Evolutionary conservation across 1,140 invertebrate species (phyloP).

Genomic region (Solen grandis): DNA sequence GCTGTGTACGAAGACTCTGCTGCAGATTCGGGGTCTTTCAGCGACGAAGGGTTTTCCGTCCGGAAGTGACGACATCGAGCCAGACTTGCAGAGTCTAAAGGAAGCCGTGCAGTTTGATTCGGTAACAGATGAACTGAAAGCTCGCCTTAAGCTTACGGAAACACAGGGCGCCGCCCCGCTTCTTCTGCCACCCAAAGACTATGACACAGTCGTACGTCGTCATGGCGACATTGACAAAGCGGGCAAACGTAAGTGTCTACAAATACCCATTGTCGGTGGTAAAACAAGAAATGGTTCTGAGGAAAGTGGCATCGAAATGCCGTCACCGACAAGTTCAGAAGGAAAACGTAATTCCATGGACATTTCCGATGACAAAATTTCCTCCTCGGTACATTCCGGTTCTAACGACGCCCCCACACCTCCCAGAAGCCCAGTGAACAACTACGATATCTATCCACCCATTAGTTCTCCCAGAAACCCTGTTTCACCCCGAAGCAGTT

Average conservation of each 20-base stretch:
- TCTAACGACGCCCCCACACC: slow-evolving; percentile 37
- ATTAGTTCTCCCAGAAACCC: slow-evolving; percentile 20
- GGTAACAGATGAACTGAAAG: slow-evolving; percentile 93
- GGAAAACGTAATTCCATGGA: slow-evolving; percentile 26
- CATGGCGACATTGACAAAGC: slow-evolving; percentile 85
- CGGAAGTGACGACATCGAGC: slow-evolving; percentile 71
- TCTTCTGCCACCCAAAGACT: slow-evolving; percentile 94
- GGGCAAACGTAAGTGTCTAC: slow-evolving; percentile 57
- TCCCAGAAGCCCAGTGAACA: slow-evolving; percentile 42
- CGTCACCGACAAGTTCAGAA: slow-evolving; percentile 61
- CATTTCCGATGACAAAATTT: slow-evolving; percentile 44
- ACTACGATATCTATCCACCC: slow-evolving; percentile 61
- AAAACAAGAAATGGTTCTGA: slow-evolving; percentile 61
- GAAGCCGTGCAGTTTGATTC: slow-evolving; percentile 92
- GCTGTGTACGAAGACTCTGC: slow-evolving; percentile 65
- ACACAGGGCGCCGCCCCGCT: slow-evolving; percentile 85
- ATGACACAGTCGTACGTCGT: slow-evolving; percentile 89
- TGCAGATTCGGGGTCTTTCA: slow-evolving; percentile 65
- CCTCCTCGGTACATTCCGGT: not conserved
- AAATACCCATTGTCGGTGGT: slow-evolving; percentile 61
- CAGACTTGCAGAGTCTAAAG: slow-evolving; percentile 73
- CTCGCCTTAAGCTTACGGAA: slow-evolving; percentile 86
- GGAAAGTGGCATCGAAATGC: slow-evolving; percentile 70
- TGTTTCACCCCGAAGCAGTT: not conserved
- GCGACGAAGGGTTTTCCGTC: slow-evolving; percentile 63